Conservation (phyloP, 2,113 vertebrate species). For the Daphoenositta chrysoptera region DNA sequence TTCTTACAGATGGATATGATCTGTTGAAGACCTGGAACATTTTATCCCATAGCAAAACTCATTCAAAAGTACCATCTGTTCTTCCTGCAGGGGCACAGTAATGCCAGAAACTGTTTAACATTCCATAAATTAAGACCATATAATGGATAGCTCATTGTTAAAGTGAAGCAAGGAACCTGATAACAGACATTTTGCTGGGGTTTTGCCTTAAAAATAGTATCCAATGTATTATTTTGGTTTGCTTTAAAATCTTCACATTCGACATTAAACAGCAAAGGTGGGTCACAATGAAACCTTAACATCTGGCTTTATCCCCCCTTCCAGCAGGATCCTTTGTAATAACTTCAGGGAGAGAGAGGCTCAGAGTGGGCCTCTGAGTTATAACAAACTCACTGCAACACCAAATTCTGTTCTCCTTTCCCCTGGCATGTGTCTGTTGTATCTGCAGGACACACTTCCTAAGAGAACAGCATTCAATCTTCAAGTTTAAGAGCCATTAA, state of each 20-base stretch:
- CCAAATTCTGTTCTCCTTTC: background rate
- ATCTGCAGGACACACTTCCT: background rate
- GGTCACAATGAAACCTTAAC: background rate
- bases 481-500: background rate
- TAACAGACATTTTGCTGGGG: background rate
- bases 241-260: background rate
- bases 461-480: background rate
- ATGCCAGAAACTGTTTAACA: conserved; percentile 46
- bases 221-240: background rate
- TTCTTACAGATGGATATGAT: conserved; percentile 47
- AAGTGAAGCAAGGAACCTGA: background rate
- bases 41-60: conserved; percentile 48
- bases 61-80: conserved; percentile 64
- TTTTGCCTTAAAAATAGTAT: conserved; percentile 22
- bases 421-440: background rate
- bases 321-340: background rate
- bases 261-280: background rate
- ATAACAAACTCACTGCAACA: background rate
- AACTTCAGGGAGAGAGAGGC: background rate
- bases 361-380: background rate
- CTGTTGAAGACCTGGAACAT: conserved; percentile 46
- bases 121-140: conserved; percentile 57
- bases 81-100: conserved; percentile 49
- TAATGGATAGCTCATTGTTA: conserved; percentile 15
- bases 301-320: background rate